Evolutionary conservation across 2,888 invertebrate species (phyloP).

Genomic region (Octonoba sinensis): DNA sequence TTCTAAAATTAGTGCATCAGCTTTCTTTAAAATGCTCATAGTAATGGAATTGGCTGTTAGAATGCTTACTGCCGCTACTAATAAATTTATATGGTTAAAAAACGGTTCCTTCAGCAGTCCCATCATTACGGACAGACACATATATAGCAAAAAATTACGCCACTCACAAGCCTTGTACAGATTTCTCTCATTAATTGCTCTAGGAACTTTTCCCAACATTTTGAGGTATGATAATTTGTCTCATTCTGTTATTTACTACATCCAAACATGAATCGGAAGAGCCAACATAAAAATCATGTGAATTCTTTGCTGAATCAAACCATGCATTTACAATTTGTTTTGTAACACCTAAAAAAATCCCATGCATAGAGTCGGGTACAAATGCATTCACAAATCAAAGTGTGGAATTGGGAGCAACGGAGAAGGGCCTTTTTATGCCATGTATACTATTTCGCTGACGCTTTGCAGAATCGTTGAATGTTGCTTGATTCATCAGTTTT

Average conservation of each 20-base stretch:
- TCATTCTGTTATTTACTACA: neutral
- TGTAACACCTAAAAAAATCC: neutral
- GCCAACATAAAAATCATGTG: too few species aligned
- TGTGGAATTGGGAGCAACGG: neutral
- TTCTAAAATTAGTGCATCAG: neutral
- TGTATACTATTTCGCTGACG: neutral
- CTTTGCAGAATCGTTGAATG: too few species aligned
- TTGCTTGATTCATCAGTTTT: neutral
- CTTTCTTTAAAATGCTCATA: neutral
- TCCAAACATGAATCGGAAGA: too few species aligned
- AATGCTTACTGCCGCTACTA: neutral
- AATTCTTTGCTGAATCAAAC: neutral
- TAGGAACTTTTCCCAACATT: neutral
- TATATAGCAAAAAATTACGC: neutral
- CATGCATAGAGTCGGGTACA: slow-evolving; percentile 1
- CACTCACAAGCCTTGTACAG: neutral
- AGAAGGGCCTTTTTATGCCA: neutral
- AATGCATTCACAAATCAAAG: neutral
- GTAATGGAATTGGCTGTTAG: neutral
- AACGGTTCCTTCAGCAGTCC: neutral
- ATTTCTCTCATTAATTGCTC: neutral
- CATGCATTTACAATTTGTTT: neutral
- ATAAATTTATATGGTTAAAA: neutral
- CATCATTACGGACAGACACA: neutral
- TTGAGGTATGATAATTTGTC: neutral